These are phyloP conservation scores for Fragum fragum DNA, from an alignment of 2,888 invertebrate species.

Conservation along the genomic window DNA sequence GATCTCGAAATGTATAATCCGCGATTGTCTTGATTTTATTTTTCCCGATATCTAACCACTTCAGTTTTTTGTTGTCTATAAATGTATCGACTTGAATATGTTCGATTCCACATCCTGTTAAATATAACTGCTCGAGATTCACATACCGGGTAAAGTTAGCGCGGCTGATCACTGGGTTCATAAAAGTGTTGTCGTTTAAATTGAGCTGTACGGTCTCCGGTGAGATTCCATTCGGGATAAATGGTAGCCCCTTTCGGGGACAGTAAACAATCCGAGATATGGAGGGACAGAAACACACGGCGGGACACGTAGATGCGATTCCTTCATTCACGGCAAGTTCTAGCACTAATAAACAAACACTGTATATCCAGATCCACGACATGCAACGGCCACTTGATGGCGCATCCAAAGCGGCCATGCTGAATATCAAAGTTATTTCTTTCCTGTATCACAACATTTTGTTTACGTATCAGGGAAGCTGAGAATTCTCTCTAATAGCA, in stretches of 20 bases:
- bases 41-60: constrained; percentile 85
- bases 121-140: constrained; percentile 83
- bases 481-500: constrained; percentile 11
- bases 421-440: not conserved
- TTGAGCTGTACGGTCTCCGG: constrained; percentile 82
- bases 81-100: constrained; percentile 84
- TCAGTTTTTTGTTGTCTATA: constrained; percentile 80
- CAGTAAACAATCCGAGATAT: constrained; percentile 84
- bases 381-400: not conserved
- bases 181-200: constrained; percentile 84
- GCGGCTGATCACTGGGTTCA: constrained; percentile 76
- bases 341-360: constrained; percentile 43
- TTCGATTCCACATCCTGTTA: constrained; percentile 85
- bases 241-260: constrained; percentile 79
- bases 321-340: constrained; percentile 48
- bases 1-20: constrained; percentile 84
- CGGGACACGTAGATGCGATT: constrained; percentile 77
- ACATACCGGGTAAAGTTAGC: constrained; percentile 82
- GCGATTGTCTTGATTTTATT: constrained; percentile 83
- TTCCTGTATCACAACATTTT: constrained; percentile 6
- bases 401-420: not conserved
- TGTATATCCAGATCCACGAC: constrained; percentile 41
- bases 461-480: constrained; percentile 12
- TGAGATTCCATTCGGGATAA: constrained; percentile 84
- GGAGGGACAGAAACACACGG: constrained; percentile 84